phyloP scores from a whole-genome alignment of 2,113 vertebrate genomes.

The Corydoras maculifer region DNA sequence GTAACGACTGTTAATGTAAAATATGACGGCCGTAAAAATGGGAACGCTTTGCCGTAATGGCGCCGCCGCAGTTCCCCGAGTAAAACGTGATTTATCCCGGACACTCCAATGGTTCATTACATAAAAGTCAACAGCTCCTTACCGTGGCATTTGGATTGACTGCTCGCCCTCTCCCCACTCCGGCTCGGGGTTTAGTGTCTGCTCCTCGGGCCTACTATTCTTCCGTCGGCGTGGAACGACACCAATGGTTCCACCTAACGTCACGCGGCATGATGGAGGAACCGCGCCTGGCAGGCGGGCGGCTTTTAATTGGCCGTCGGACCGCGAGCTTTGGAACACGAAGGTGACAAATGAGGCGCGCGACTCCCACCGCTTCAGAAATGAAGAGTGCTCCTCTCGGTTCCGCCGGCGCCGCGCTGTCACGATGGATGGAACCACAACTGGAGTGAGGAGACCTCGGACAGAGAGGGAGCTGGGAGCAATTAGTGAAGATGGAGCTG shows the following conservation, averaged over 20 bases:
- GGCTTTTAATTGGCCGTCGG: conserved; percentile 31
- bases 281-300: conserved; percentile 14
- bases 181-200: too few species aligned
- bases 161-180: conserved; percentile 12
- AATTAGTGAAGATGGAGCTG: conserved; percentile 34
- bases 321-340: conserved; percentile 8
- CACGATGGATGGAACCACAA: conserved; percentile 12
- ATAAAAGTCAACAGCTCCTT: conserved; percentile 43
- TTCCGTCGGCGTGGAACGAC: not conserved
- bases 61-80: not conserved
- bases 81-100: conserved; percentile 32
- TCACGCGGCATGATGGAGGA: not conserved
- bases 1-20: conserved; percentile 38
- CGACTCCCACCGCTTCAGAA: conserved; percentile 6
- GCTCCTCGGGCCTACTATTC: too few species aligned
- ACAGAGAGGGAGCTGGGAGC: conserved; percentile 33
- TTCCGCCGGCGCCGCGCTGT: not conserved
- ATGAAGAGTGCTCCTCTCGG: conserved; percentile 10
- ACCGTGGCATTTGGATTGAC: conserved; percentile 41
- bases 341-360: conserved; percentile 22
- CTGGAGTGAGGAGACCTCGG: conserved; percentile 27
- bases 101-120: conserved; percentile 26
- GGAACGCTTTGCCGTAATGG: not conserved
- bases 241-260: conserved; percentile 5
- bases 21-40: conserved; percentile 37